phyloP scores from a whole-genome alignment of 1,140 invertebrate genomes.

The Zophobas morio region DNA sequence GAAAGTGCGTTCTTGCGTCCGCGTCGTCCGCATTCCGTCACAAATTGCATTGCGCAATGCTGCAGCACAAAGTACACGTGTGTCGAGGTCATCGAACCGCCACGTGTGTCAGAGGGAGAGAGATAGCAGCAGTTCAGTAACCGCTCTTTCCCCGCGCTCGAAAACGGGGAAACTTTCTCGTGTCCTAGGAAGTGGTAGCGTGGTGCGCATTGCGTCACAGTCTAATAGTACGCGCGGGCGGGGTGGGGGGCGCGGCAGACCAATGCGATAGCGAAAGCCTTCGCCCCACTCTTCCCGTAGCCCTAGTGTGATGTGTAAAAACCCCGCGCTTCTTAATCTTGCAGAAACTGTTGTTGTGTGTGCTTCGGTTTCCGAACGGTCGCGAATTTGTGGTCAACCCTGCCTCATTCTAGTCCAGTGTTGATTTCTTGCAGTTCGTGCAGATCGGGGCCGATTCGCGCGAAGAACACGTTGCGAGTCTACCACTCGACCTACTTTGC shows the following conservation, averaged over 20 bases:
- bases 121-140: constrained; percentile 53
- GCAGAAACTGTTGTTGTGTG: constrained; percentile 47
- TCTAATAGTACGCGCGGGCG: constrained; percentile 48
- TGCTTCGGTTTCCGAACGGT: constrained; percentile 42
- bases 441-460: constrained; percentile 6
- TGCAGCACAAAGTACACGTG: constrained; percentile 56
- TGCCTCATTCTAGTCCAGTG: constrained; percentile 22
- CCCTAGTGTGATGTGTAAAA: constrained; percentile 53
- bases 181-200: constrained; percentile 24
- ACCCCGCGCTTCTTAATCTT: constrained; percentile 58
- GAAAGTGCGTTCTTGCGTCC: constrained; percentile 27
- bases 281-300: constrained; percentile 31
- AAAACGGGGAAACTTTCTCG: constrained; percentile 30
- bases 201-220: constrained; percentile 59
- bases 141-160: constrained; percentile 19
- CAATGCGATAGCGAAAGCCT: constrained; percentile 45
- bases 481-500: constrained; percentile 54
- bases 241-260: constrained; percentile 49
- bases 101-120: constrained; percentile 58
- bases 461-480: not conserved
- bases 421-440: constrained; percentile 27
- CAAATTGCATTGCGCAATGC: constrained; percentile 59
- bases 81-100: constrained; percentile 61
- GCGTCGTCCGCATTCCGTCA: constrained; percentile 43
- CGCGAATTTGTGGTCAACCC: constrained; percentile 7